Evolutionary conservation across 2,113 vertebrate species (phyloP), one percentile per base, ranked within the genome.

Genomic region (Cebidichthys violaceus): DNA sequence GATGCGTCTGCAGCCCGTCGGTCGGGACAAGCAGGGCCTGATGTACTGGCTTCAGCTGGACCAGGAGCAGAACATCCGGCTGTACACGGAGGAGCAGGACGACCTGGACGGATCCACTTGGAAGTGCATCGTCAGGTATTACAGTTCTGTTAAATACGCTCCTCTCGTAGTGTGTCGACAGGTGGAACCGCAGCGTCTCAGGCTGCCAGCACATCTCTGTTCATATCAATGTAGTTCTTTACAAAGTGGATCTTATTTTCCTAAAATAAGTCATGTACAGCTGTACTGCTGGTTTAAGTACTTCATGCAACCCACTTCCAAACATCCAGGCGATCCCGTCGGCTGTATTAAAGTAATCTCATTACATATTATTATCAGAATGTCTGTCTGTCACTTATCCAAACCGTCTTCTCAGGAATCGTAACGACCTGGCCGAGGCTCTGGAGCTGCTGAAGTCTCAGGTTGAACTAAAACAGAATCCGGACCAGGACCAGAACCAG

Each of bases 1-100:
- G 79, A 99, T 99, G 98, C 97, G 98, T 2, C 92, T 99, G 24
- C 98, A 97, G 92, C 98, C 98, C 1, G 93, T 99, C 1, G 98
- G 98, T 13, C 94, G 97, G 65, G 98, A 99, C 93, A 95, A 91
- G 76, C 97, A 97, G 27, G 98, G 98, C 6, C 91, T 99, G 64
- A 96, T 97, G 95, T 99, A 99, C 74, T 99, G 98, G 98, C 97
- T 98, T 43, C 98, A 99, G 91, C 88, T 97, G 92, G 98, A 99
- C 91, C 97, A 97, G 55, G 97, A 99, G 86, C 97, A 98, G 90
- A 99, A 99, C 17, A 96, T 99, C 75, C 95, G 98, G 67, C 95
- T 99, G 92, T 99, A 99, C 87, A 97, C 97, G 22, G 98, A 99
- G 90, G 98, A 99, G 77, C 98, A 99, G 93, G 98, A 99, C 52